Evolutionary conservation across 2,797 vertebrate genomes (phyloP), one percentile per base, ranked within the genome.

Genomic region (Decapterus maruadsi): DNA sequence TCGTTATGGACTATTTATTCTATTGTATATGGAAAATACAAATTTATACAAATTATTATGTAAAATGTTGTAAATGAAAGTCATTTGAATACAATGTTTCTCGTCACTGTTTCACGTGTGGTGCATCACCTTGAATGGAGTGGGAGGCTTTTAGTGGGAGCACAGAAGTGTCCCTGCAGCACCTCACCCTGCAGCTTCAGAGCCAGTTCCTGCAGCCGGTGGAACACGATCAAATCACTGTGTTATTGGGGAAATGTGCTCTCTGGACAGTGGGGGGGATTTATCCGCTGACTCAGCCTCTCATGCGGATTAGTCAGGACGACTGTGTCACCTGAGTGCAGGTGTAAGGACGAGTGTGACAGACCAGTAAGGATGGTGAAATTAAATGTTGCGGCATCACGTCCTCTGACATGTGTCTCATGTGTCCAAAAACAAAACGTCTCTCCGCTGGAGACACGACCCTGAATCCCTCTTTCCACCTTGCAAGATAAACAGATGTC

Each of bases 241-340:
- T 74, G 78, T 70, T 89, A 70, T 80, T 85, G 83, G 75, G 57
- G 57, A 63, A 74, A 64, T 66, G 77, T 77, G 36, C 83, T 81
- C 72, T 80, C 9, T 34, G 80, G 66, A 68, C 43, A 56, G 77
- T 29, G 4, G 72, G 67, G 38, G 72, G 77, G 81, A 79, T 75
- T 84, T 75, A 54, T 68, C 77, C 20, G 80, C 87, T 91, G 87
- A 89, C 78, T 90, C 87, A 87, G 89, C 67, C 85, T 87, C 83
- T 88, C 50, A 69, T 31, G 64, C 51, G 77, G 83, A 90, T 92
- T 88, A 87, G 80, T 68, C 26, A 17, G 76, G 75, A 75, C 45
- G 62, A 38, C 40, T 20, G 71, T 74, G 84, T 87, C 84, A 88
- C 79, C 85, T 72, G 48, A 53, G 31, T 43, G 66, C 60, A 78